Conservation (phyloP, 2,888 invertebrate genomes). For the Papilio demoleus region DNA sequence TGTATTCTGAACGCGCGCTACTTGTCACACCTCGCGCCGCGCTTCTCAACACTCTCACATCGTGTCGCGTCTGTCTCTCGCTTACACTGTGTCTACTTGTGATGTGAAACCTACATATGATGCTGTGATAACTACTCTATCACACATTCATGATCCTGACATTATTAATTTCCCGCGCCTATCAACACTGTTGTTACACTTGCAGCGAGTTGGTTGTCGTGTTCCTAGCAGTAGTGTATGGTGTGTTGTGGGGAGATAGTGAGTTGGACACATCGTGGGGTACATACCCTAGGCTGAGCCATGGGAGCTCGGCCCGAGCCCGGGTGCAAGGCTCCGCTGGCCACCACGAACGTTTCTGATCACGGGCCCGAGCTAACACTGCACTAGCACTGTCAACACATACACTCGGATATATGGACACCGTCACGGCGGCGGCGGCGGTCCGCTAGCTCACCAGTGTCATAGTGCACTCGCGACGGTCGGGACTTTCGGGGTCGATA, state of each 20-base stretch:
- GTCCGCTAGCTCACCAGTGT: constrained; percentile 83
- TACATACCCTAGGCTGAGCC: constrained; percentile 96
- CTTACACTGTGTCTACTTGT: not conserved
- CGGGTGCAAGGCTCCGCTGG: constrained; percentile 83
- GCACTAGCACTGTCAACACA: constrained; percentile 80
- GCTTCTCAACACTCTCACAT: constrained; percentile 9
- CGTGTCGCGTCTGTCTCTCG: not conserved
- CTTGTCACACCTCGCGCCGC: constrained; percentile 61
- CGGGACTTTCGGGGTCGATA: constrained; percentile 60
- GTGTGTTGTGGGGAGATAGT: not conserved
- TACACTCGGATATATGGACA: constrained; percentile 76
- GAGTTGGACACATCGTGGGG: too few species aligned
- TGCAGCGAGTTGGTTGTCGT: constrained; percentile 34
- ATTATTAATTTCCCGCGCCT: constrained; percentile 18
- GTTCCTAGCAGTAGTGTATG: not conserved
- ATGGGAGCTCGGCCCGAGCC: constrained; percentile 91
- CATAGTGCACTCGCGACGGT: constrained; percentile 82
- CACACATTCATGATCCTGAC: not conserved
- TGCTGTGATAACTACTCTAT: not conserved
- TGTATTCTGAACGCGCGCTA: constrained; percentile 65
- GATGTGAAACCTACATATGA: not conserved
- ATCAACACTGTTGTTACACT: constrained; percentile 40
- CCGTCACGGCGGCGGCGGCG: constrained; percentile 78
- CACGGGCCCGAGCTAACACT: constrained; percentile 80
- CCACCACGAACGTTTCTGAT: constrained; percentile 81